Base-by-base conservation (phyloP, 92 coral and sea anemone genomes). In the Meandrina meandrites region DNA sequence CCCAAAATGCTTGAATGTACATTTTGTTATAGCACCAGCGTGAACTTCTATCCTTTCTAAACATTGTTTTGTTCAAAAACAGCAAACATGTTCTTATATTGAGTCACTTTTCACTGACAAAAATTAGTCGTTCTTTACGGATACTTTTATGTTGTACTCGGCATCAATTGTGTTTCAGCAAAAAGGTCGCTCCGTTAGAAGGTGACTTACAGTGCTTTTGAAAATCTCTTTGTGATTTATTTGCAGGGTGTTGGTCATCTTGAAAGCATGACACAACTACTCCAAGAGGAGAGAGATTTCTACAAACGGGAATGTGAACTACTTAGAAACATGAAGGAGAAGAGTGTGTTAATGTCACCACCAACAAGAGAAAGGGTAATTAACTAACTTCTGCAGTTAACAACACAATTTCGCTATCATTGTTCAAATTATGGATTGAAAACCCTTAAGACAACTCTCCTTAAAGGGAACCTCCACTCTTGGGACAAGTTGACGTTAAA, bases 241-340 rank as follows among this genome's bases (percentile, higher is more conserved):
- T 40, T 82, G 40, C 53, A 94, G 94, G 81, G 89, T 31, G 86
- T 95, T 80, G 98, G 96, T 68, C 98, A 94, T 78, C 88, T 93
- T 37, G 98, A 97, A 84, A 95, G 96, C 87, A 92, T 97, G 98
- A 87, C 96, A 32, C 95, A 93, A 81, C 85, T 97, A 21, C 90
- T 97, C 92, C 98, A 97, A 83, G 99, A 97, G 84, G 99, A 97
- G 81, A 86, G 99, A 68, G 97, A 97, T 78, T 97, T 93, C 86
- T 97, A 97, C 92, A 97, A 97, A 78, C 92, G 94, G 42, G 99
- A 97, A 77, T 97, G 95, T 48, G 99, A 97, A 88, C 89, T 94
- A 75, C 86, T 95, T 70, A 89, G 98, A 79, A 94, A 91, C 79
- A 86, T 92, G 86, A 91, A 91, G 80, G 98, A 93, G 75, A 92